Conservation (phyloP, 2,797 vertebrate species). For the Falco peregrinus region DNA sequence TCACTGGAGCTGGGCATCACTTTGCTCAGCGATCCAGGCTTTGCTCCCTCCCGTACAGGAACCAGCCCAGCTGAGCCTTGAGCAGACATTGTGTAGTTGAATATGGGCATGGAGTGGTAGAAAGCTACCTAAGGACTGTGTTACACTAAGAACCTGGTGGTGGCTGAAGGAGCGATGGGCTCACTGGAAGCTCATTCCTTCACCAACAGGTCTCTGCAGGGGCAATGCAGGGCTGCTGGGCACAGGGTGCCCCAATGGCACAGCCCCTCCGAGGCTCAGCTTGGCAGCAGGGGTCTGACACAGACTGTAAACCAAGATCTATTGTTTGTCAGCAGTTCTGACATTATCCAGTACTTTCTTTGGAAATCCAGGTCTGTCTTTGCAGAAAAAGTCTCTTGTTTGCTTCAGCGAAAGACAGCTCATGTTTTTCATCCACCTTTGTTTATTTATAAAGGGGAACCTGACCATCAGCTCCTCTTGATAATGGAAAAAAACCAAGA, state of each 20-base stretch:
- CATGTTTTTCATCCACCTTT: background rate
- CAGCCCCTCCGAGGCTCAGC: background rate
- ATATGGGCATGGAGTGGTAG: background rate
- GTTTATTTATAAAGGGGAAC: background rate
- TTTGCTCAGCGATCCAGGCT: background rate
- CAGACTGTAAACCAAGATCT: background rate
- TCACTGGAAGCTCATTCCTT: accelerated
- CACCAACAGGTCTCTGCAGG: background rate
- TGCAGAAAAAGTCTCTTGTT: background rate
- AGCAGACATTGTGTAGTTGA: background rate
- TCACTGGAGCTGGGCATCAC: accelerated
- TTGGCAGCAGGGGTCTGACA: background rate
- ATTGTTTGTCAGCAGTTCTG: background rate
- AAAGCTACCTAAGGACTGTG: background rate
- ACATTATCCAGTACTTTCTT: background rate
- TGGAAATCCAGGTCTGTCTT: background rate
- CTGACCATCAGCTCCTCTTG: background rate
- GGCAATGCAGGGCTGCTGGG: background rate
- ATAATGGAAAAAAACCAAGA: background rate
- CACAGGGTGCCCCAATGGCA: background rate
- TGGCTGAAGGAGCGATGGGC: background rate
- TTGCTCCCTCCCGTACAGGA: background rate
- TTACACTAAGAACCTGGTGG: no score
- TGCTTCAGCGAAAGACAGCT: background rate
- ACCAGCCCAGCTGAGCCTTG: background rate